Base-by-base conservation (phyloP, 2,113 vertebrate genomes). In the Astur gentilis region DNA sequence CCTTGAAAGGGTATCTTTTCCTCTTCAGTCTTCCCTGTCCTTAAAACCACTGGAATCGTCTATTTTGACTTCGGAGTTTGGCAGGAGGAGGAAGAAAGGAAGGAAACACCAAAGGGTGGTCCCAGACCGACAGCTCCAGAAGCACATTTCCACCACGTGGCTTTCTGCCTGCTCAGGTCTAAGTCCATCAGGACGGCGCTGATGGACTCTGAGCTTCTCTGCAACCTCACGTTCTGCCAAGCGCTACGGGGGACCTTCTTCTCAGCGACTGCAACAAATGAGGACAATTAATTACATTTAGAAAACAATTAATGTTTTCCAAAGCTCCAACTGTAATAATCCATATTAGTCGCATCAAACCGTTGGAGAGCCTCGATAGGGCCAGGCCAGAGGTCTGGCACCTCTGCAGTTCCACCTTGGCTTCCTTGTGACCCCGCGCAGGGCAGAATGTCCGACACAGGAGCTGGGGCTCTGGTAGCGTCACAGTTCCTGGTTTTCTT, bases 241-340 rank as follows among this genome's bases (percentile, higher is more conserved):
- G 76, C 2, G 0, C 7, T 0, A 7, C 0, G 0, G 4, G 32
- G 22, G 22, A 16, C 44, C 62, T 58, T 1, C 0, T 16, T 54
- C 81, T 60, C 65, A 5, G 2, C 0, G 1, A 13, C 75, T 52
- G 66, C 71, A 54, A 11, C 40, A 34, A 89, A 64, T 1, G 1
- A 19, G 61, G 34, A 5, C 82, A 31, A 21, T 75, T 61, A 34
- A 36, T 81, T 52, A 8, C 34, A 32, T 47, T 69, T 21, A 34
- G 71, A 13, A 65, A 80, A 34, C 32, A 89, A 50, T 13, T 22
- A 42, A 2, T 2, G 0, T 40, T 52, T 61, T 26, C 76, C 34
- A 77, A 69, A 61, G 36, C 54, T 65, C 44, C 40, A 45, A 1
- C 27, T 0, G 0, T 3, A 32, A 16, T 12, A 23, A 57, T 36